A percentile compares a stretch with the other conserved stretches of the same genome.
These are phyloP conservation scores for Phaonia tiefii DNA, from an alignment of 2,888 invertebrate genomes.

Conservation along the genomic window DNA sequence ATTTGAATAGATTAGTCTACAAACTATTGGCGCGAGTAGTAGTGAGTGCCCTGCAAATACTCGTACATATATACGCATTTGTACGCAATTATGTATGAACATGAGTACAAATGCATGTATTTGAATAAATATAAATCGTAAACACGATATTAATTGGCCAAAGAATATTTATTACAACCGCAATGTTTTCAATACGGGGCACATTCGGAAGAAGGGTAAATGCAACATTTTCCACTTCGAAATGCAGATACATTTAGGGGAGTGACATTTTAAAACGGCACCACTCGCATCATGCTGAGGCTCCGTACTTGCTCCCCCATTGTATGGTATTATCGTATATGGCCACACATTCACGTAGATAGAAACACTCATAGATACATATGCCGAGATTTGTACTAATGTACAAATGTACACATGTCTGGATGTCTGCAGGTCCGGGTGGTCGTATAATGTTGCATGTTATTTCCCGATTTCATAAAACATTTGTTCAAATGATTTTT, in stretches of 20 bases:
- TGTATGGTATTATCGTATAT: not conserved
- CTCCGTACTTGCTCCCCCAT: not conserved
- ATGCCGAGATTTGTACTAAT: not conserved
- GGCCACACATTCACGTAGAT: not conserved
- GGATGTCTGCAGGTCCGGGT: constrained; percentile 27
- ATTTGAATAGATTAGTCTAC: too few relatives aligned
- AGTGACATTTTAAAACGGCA: not conserved
- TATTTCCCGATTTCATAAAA: constrained; percentile 50
- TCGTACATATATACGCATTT: not conserved
- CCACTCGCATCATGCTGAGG: not conserved
- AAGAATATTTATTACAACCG: constrained; percentile 75
- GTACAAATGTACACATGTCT: not conserved
- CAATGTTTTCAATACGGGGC: constrained; percentile 69
- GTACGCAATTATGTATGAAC: not conserved
- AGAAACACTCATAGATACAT: not conserved
- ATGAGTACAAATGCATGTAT: constrained; percentile 10
- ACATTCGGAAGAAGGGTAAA: constrained; percentile 52
- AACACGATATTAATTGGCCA: constrained; percentile 72
- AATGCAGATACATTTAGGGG: not conserved
- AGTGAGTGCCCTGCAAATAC: too few relatives aligned
- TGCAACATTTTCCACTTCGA: constrained; percentile 30
- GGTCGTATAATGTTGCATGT: constrained; percentile 36
- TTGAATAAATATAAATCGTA: not conserved
- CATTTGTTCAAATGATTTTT: constrained; percentile 55
- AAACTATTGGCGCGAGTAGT: too few relatives aligned